phyloP scores from a whole-genome alignment of 2,888 invertebrate species.

The Melipona bicolor region DNA sequence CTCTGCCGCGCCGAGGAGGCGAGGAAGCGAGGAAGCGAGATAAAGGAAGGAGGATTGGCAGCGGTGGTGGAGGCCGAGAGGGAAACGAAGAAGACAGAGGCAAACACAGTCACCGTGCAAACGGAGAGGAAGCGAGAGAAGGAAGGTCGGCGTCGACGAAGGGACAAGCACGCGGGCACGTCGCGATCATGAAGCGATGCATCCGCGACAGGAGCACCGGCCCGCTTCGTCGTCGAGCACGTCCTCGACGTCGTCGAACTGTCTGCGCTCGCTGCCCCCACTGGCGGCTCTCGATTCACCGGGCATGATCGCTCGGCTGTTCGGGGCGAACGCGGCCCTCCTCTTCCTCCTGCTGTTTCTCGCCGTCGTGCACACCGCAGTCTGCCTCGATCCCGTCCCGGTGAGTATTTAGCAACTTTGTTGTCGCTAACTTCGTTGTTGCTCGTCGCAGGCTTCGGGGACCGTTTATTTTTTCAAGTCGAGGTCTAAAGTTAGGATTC shows the following conservation, averaged over 20 bases:
- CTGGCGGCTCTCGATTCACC: constrained; percentile 54
- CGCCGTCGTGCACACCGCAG: constrained; percentile 23
- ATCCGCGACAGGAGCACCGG: constrained; percentile 72
- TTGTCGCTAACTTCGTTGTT: neutral
- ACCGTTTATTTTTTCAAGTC: neutral
- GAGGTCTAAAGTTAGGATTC: neutral
- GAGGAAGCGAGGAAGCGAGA: neutral
- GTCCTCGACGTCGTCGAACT: constrained; percentile 69
- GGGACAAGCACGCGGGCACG: constrained; percentile 50
- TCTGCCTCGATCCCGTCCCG: constrained; percentile 29
- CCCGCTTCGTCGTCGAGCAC: constrained; percentile 70
- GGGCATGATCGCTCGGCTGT: constrained; percentile 60
- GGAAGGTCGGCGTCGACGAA: constrained; percentile 35
- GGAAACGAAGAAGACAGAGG: neutral
- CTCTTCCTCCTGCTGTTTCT: constrained; percentile 52
- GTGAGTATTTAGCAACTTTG: constrained; percentile 55
- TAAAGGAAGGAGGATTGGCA: neutral
- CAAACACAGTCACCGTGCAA: neutral
- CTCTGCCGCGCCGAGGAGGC: neutral
- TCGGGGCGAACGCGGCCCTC: constrained; percentile 40
- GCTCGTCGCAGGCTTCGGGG: neutral
- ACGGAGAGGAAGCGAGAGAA: constrained; percentile 21
- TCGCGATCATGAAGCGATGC: constrained; percentile 78
- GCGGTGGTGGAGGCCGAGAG: neutral
- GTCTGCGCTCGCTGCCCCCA: constrained; percentile 63